Evolutionary conservation across 2,113 vertebrate species (phyloP).

Genomic region (Rhinolophus ferrumequinum): DNA sequence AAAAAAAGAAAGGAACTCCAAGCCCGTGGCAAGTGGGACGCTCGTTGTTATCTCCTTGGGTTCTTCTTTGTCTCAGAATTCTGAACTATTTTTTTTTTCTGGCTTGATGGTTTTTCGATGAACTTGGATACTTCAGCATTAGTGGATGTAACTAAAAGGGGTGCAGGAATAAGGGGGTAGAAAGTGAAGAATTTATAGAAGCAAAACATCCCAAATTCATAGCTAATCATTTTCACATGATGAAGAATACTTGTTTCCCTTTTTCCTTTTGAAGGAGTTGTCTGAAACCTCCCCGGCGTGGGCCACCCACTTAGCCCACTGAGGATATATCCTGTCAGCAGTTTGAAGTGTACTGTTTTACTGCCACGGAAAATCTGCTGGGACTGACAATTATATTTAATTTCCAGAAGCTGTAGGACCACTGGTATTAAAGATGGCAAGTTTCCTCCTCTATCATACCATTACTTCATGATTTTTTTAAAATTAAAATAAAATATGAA

Average conservation of each 20-base stretch:
- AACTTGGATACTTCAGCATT: not conserved
- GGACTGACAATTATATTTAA: not conserved
- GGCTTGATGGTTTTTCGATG: not conserved
- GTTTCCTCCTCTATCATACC: not conserved
- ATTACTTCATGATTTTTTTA: not conserved
- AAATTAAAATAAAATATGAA: not conserved
- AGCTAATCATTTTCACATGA: conserved; percentile 12
- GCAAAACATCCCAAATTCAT: not conserved
- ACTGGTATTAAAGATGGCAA: not conserved
- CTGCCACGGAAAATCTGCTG: not conserved
- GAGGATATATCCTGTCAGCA: conserved; percentile 4
- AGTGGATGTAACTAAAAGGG: not conserved
- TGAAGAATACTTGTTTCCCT: not conserved
- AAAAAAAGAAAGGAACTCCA: not conserved
- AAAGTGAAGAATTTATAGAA: not conserved
- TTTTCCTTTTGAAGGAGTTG: not conserved
- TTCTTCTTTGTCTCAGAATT: not conserved
- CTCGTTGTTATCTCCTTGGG: not conserved
- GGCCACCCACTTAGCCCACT: not conserved
- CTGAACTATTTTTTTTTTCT: not conserved
- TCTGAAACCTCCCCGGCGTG: not conserved
- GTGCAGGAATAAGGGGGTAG: not conserved
- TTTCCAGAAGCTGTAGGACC: not conserved
- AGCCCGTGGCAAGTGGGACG: not conserved
- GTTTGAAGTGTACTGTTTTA: not conserved